These are phyloP conservation scores for Aurelia sp. DNA, from an alignment of 30 jellyfish, hydroid and myxozoan genomes.

Conservation along the genomic window DNA sequence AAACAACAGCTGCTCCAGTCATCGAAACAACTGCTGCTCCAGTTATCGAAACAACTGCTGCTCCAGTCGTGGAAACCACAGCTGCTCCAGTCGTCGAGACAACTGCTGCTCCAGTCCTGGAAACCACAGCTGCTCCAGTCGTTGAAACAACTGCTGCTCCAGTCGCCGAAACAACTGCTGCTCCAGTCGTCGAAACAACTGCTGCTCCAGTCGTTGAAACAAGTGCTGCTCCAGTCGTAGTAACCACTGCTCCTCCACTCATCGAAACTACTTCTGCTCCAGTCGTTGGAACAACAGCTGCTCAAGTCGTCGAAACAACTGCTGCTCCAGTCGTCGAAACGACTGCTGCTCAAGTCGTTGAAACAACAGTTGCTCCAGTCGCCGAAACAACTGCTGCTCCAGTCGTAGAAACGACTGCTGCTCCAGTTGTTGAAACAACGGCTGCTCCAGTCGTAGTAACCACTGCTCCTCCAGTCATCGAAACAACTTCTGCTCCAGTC, in stretches of 20 bases:
- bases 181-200: too few species aligned
- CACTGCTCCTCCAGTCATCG: too few species aligned
- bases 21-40: too few species aligned
- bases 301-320: not conserved
- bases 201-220: too few species aligned
- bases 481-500: too few species aligned
- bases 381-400: conserved; percentile 55
- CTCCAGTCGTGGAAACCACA: conserved; percentile 13
- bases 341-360: conserved; percentile 16
- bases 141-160: too few species aligned
- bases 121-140: conserved; percentile 8
- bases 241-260: conserved; percentile 5
- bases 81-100: conserved; percentile 23
- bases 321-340: conserved; percentile 13
- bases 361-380: conserved; percentile 53
- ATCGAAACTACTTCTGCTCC: conserved; percentile 18
- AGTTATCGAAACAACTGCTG: not conserved
- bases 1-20: too few species aligned
- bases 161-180: too few species aligned
- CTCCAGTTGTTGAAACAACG: too few species aligned
- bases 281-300: conserved; percentile 29
- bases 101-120: conserved; percentile 21
- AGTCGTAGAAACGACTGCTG: not conserved
- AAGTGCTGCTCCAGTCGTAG: too few species aligned
- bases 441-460: too few species aligned